phyloP scores from a whole-genome alignment of 2,113 vertebrate species.

The Myotis yumanensis region DNA sequence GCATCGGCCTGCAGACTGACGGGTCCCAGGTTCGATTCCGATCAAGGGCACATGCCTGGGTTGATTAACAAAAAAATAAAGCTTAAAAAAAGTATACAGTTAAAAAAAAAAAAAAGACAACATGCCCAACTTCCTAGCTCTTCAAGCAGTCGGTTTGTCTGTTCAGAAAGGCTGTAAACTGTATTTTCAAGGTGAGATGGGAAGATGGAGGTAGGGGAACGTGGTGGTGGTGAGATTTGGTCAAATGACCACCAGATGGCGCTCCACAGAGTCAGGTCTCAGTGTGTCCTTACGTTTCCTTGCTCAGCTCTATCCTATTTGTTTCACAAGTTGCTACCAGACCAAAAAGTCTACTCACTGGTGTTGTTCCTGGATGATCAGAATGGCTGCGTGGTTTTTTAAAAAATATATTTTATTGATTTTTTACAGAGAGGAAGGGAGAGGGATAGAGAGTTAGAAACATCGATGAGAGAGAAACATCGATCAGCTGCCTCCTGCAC shows the following conservation, averaged over 20 bases:
- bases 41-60: too few species aligned
- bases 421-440: too few species aligned
- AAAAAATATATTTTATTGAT: too few species aligned
- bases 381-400: background rate
- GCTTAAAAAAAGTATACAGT: background rate
- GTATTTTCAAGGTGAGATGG: background rate
- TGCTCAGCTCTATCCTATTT: background rate
- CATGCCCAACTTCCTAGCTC: background rate
- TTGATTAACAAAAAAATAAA: too few species aligned
- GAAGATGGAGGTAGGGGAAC: background rate
- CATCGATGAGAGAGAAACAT: too few species aligned
- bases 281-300: background rate
- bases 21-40: too few species aligned
- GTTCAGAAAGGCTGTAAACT: background rate
- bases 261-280: background rate
- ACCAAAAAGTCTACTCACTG: background rate
- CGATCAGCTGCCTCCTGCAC: too few species aligned
- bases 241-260: background rate
- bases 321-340: background rate
- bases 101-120: background rate
- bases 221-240: background rate
- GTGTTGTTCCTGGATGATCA: background rate
- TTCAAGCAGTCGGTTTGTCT: background rate
- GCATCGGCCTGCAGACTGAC: too few species aligned
- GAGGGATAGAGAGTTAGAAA: too few species aligned